These are phyloP conservation scores for Cheilinus undulatus DNA, from an alignment of 2,113 vertebrate species.

Conservation along the genomic window DNA sequence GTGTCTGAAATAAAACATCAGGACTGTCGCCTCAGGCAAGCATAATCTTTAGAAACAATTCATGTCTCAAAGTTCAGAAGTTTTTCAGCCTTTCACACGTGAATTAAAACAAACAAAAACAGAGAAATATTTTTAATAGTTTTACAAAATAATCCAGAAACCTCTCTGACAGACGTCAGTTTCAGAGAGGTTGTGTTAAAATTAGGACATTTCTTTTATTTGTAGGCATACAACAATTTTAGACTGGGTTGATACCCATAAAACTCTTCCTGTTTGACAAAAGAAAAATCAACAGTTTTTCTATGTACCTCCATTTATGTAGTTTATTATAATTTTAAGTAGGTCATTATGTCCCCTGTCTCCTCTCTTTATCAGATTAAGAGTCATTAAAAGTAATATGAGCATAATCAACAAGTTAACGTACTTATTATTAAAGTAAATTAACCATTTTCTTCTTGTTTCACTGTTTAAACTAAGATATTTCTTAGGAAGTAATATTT, in stretches of 20 bases:
- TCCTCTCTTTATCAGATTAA: background rate
- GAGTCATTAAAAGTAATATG: background rate
- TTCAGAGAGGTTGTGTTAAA: background rate
- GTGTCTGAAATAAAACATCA: background rate
- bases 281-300: too few species aligned
- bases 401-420: too few species aligned
- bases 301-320: too few species aligned
- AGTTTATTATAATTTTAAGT: too few species aligned
- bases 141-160: background rate
- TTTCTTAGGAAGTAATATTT: too few species aligned
- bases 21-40: conserved; percentile 23
- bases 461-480: too few species aligned
- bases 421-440: too few species aligned
- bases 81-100: background rate
- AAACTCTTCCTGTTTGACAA: background rate
- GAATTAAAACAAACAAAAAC: background rate
- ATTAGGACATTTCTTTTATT: background rate
- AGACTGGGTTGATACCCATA: background rate
- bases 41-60: background rate
- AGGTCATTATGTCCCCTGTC: background rate
- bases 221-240: background rate
- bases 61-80: conserved; percentile 9
- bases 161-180: background rate
- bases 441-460: too few species aligned
- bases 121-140: background rate